Conservation (phyloP, 2,113 vertebrate species). For the Emberiza fucata region DNA sequence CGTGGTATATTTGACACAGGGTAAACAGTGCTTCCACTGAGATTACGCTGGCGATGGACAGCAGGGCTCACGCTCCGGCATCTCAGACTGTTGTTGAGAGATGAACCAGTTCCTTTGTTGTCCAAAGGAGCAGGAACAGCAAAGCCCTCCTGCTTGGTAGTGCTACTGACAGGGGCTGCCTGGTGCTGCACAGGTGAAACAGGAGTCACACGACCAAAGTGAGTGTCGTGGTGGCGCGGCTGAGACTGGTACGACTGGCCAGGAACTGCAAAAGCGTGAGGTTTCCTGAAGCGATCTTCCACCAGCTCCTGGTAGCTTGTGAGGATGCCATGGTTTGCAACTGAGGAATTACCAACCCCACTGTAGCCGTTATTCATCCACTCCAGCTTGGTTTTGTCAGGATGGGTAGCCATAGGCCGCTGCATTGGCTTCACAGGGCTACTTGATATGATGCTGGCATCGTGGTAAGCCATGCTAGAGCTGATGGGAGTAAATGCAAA, state of each 20-base stretch:
- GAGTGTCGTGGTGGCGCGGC: slow-evolving; percentile 82
- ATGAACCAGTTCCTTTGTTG: slow-evolving; percentile 79
- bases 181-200: slow-evolving; percentile 94
- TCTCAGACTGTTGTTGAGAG: slow-evolving; percentile 79
- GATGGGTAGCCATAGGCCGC: slow-evolving; percentile 95
- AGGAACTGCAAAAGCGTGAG: slow-evolving; percentile 93
- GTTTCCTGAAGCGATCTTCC: slow-evolving; percentile 97
- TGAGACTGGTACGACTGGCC: slow-evolving; percentile 92
- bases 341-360: slow-evolving; percentile 69
- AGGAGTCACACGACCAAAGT: slow-evolving; percentile 92
- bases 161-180: slow-evolving; percentile 76
- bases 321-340: slow-evolving; percentile 84
- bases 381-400: slow-evolving; percentile 94
- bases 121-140: slow-evolving; percentile 96
- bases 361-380: slow-evolving; percentile 96
- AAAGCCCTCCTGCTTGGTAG: slow-evolving; percentile 91
- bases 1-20: slow-evolving; percentile 77
- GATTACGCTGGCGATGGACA: slow-evolving; percentile 89
- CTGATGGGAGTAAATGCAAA: slow-evolving; percentile 98
- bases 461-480: slow-evolving; percentile 91
- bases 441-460: slow-evolving; percentile 89
- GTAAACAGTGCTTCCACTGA: slow-evolving; percentile 84
- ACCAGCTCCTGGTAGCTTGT: slow-evolving; percentile 92
- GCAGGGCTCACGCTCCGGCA: slow-evolving; percentile 97
- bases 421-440: slow-evolving; percentile 98